Percentiles rank a stretch among this genome's conserved stretches.
These are phyloP conservation scores for Buceros bicornis DNA, from an alignment of 2,797 vertebrate species.

Conservation along the genomic window DNA sequence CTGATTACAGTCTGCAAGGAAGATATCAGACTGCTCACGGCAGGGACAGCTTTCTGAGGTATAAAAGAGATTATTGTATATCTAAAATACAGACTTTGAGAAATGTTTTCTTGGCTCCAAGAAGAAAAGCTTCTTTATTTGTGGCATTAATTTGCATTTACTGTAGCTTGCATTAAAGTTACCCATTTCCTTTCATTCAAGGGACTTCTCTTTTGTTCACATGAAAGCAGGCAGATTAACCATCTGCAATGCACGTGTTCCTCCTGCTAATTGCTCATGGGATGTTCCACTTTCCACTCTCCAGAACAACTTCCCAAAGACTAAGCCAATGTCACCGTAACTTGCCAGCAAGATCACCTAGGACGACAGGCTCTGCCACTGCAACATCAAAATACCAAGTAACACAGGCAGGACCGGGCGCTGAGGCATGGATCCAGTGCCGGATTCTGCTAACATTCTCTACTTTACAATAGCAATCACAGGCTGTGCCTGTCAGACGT, in stretches of 20 bases:
- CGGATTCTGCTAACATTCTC: neutral
- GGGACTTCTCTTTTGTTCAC: constrained; percentile 75
- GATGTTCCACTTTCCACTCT: constrained; percentile 47
- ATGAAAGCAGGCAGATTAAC: constrained; percentile 75
- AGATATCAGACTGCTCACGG: constrained; percentile 44
- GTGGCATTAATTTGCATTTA: constrained; percentile 75
- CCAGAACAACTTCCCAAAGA: constrained; percentile 61
- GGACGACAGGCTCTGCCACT: neutral
- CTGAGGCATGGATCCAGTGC: neutral
- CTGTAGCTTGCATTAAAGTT: constrained; percentile 75
- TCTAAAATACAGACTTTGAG: constrained; percentile 68
- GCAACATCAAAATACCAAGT: neutral
- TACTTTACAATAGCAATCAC: neutral
- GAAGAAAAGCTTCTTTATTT: constrained; percentile 74
- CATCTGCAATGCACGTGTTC: constrained; percentile 75
- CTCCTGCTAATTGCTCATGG: constrained; percentile 67
- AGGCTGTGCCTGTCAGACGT: neutral
- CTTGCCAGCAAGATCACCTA: constrained; percentile 36
- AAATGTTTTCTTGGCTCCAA: constrained; percentile 66
- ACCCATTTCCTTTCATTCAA: constrained; percentile 70
- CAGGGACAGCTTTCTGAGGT: constrained; percentile 49
- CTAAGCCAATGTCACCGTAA: constrained; percentile 43
- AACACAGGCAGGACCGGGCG: neutral
- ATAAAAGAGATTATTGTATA: constrained; percentile 63
- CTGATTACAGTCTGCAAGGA: constrained; percentile 54